phyloP scores from a whole-genome alignment of 1,140 invertebrate species.

The Tetraneura akinire region DNA sequence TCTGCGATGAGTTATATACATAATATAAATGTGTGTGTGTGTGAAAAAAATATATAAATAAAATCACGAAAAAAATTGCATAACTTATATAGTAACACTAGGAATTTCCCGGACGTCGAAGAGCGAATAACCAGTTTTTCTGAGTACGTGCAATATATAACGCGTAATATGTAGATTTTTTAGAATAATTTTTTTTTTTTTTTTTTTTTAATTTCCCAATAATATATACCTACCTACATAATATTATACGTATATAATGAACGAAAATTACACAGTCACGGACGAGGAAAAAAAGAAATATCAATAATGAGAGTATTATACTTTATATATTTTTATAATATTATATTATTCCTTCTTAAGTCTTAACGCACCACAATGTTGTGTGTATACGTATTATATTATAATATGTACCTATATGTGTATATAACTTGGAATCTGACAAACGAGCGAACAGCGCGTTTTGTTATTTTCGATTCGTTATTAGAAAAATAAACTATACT shows the following conservation, averaged over 20 bases:
- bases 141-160: neutral
- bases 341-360: neutral
- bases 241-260: neutral
- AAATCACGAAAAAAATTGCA: constrained; percentile 33
- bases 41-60: constrained; percentile 11
- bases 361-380: too few species aligned
- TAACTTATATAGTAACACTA: neutral
- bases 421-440: constrained; percentile 11
- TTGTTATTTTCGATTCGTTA: constrained; percentile 28
- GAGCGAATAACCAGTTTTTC: constrained; percentile 14
- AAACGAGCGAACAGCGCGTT: constrained; percentile 22
- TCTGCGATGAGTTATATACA: constrained; percentile 12
- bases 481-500: constrained; percentile 38
- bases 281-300: constrained; percentile 22
- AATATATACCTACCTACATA: neutral
- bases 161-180: neutral
- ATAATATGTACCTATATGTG: neutral
- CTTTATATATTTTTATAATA: too few species aligned
- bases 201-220: constrained; percentile 28
- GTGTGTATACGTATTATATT: neutral
- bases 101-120: neutral
- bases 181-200: too few species aligned
- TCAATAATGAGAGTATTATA: neutral
- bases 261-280: constrained; percentile 39
- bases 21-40: constrained; percentile 16